Conservation (phyloP, 1,140 invertebrate species). For the Aporrectodea caliginosa region DNA sequence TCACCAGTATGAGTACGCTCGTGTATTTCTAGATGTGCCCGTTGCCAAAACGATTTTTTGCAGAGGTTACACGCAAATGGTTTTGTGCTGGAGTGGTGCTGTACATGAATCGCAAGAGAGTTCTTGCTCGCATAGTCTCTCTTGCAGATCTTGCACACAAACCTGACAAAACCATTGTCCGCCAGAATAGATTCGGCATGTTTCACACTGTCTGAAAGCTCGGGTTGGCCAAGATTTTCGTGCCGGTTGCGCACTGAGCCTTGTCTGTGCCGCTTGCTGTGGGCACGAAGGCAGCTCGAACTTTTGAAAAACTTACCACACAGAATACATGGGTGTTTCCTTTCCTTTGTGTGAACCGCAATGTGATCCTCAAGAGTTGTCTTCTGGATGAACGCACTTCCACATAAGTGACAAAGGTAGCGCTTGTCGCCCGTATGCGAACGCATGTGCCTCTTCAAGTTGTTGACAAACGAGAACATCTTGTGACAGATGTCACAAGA, state of each 20-base stretch:
- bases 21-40: constrained; percentile 63
- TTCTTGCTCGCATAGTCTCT: constrained; percentile 64
- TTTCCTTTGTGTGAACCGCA: constrained; percentile 41
- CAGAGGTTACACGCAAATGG: constrained; percentile 46
- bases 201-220: background rate
- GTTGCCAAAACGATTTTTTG: constrained; percentile 52
- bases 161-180: constrained; percentile 18
- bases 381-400: constrained; percentile 62
- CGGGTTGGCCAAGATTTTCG: background rate
- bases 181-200: no score
- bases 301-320: constrained; percentile 70
- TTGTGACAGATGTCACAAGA: constrained; percentile 35
- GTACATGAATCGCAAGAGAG: constrained; percentile 77
- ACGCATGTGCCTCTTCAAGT: background rate
- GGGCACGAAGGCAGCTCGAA: background rate
- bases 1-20: constrained; percentile 76
- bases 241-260: background rate
- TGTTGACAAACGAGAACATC: constrained; percentile 18
- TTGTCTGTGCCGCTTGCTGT: background rate
- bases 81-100: constrained; percentile 47
- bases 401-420: constrained; percentile 71
- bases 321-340: constrained; percentile 59
- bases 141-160: constrained; percentile 70
- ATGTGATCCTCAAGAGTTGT: constrained; percentile 33
- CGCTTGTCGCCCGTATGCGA: constrained; percentile 50